These are phyloP conservation scores for Microcebus lehilahytsara DNA, from an alignment of 2,113 vertebrate genomes.

Conservation along the genomic window DNA sequence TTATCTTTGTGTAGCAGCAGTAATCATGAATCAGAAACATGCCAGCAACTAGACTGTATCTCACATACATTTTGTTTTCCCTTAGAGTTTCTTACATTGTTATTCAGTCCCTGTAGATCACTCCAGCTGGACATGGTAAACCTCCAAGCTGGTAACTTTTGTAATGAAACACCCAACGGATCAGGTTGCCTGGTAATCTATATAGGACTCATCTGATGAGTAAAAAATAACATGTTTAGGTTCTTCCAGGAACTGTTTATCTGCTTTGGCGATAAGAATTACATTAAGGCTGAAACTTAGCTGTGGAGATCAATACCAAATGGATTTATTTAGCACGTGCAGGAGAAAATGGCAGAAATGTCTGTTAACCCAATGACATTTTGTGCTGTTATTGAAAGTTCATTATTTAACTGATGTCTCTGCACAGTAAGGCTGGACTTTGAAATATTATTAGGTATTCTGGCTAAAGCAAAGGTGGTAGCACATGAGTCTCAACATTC, in stretches of 20 bases:
- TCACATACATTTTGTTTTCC: neutral
- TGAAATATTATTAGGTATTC: slow-evolving; percentile 46
- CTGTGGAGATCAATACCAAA: slow-evolving; percentile 69
- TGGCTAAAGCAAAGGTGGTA: slow-evolving; percentile 15
- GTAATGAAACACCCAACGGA: slow-evolving; percentile 56
- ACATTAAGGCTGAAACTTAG: slow-evolving; percentile 61
- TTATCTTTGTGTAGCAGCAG: neutral
- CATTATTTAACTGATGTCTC: slow-evolving; percentile 73
- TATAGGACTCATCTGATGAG: slow-evolving; percentile 55
- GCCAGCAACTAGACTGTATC: neutral
- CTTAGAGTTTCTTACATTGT: neutral
- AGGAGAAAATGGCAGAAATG: slow-evolving; percentile 65
- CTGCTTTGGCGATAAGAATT: slow-evolving; percentile 49
- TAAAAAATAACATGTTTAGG: slow-evolving; percentile 68
- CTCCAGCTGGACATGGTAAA: neutral
- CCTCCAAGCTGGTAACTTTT: neutral
- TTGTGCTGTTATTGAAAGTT: slow-evolving; percentile 75
- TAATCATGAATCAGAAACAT: neutral
- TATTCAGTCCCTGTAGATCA: neutral
- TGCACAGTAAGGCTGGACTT: slow-evolving; percentile 31
- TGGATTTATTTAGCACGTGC: slow-evolving; percentile 71
- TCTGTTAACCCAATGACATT: slow-evolving; percentile 74
- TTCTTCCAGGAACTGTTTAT: slow-evolving; percentile 67
- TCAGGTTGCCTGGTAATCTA: slow-evolving; percentile 54
- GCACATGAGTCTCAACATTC: neutral